phyloP scores from a whole-genome alignment of 2,113 vertebrate genomes.

The Cyanocitta stelleri region DNA sequence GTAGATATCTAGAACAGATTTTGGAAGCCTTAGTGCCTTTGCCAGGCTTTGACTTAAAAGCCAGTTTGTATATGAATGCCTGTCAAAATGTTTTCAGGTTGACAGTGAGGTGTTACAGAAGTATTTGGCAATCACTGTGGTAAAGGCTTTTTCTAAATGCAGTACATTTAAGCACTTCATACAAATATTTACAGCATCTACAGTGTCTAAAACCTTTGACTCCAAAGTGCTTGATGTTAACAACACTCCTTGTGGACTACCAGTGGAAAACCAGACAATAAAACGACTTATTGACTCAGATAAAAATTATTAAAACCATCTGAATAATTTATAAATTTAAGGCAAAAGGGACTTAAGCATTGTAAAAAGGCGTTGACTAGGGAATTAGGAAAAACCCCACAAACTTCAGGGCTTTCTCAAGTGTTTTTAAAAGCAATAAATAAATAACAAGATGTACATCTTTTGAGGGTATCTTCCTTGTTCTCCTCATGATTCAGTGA shows the following conservation, averaged over 20 bases:
- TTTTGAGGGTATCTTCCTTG: neutral
- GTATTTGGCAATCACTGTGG: neutral
- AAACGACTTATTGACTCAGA: neutral
- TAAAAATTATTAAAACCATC: neutral
- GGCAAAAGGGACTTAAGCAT: neutral
- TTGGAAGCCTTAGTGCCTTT: neutral
- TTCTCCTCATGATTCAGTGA: neutral
- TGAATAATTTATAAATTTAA: neutral
- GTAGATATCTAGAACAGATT: neutral
- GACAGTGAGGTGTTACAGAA: neutral
- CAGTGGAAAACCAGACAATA: neutral
- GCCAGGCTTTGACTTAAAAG: neutral
- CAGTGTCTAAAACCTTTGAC: neutral
- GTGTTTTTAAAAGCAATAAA: neutral
- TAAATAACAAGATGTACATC: neutral
- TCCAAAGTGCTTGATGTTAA: neutral
- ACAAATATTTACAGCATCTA: neutral
- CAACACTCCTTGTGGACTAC: neutral
- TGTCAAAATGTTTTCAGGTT: neutral
- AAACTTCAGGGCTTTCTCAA: neutral
- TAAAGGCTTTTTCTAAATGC: neutral
- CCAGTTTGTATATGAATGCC: neutral
- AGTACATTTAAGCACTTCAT: neutral
- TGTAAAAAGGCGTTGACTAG: neutral
- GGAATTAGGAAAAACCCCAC: neutral